Base-by-base conservation (phyloP, 2,113 vertebrate genomes). In the Clupea harengus region DNA sequence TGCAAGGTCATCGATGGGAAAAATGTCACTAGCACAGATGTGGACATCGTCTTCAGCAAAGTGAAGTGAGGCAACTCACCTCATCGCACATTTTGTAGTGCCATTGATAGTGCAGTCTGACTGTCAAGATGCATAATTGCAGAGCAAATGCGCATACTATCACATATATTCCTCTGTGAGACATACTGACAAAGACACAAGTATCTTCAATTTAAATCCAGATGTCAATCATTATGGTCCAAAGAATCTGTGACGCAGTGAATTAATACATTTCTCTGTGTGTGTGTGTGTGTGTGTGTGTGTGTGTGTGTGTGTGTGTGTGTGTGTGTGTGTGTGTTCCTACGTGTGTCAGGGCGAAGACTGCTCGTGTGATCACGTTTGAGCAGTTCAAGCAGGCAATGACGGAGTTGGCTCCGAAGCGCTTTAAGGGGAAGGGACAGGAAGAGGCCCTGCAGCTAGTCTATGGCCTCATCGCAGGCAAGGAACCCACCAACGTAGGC, bases 41-140 rank as follows among this genome's bases (percentile, higher is more conserved):
- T 96, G 2, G 97, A 98, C 91, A 97, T 97, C 0, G 87, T 97
- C 64, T 99, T 98, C 92, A 96, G 93, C 92, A 97, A 98, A 96
- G 95, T 97, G 92, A 99, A 98, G 97, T 97, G 92, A 92, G 96
- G 32, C 72, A 32, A 78, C 15, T 39, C 13, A 11, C 54, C n/a
- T 39, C 3, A 75, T 18, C 4, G 18, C 18, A 60, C 39, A 39
- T 39, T 60, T 60, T 22, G 54, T 4, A 22, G 18, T 60, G 15
- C 2, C 50, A 13, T 15, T 17, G 72, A 8, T 25, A 15, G 45
- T 81, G 17, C 32, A 86, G n/a, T 82, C 50, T 9, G 17, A 0
- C n/a, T 44, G 49, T 20, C 50, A 10, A 75, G 20, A 54, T 84
- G 20, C 6, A 3, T 64, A 64, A n/a, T 25, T 39, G 39, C 39